Conservation (phyloP, 1,140 invertebrate species). For the Choristoneura fumiferana region DNA sequence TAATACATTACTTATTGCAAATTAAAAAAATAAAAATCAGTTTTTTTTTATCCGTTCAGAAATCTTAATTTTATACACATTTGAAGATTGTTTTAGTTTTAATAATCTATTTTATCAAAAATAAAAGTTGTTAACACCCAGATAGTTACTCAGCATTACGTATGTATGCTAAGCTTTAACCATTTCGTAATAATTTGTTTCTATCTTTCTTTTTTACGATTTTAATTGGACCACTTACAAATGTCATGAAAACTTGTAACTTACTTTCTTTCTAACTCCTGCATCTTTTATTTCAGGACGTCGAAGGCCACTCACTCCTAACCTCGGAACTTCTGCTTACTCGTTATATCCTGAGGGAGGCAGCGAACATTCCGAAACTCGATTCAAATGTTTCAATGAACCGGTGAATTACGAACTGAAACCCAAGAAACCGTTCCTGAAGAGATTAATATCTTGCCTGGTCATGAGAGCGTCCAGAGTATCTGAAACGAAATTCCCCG, state of each 20-base stretch:
- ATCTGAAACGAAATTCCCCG: constrained; percentile 34
- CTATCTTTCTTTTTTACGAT: too few relatives aligned
- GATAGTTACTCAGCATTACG: too few relatives aligned
- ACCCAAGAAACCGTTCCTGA: constrained; percentile 49
- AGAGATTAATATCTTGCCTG: constrained; percentile 54
- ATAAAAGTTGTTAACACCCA: too few relatives aligned
- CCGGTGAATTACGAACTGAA: constrained; percentile 29
- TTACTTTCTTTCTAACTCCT: not conserved
- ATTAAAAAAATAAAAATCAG: too few relatives aligned
- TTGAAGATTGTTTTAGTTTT: too few relatives aligned
- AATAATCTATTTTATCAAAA: too few relatives aligned
- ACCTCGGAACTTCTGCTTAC: constrained; percentile 53
- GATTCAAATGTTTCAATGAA: constrained; percentile 27
- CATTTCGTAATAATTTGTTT: not conserved
- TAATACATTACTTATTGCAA: too few relatives aligned
- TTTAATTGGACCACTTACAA: too few relatives aligned
- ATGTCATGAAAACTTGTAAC: too few relatives aligned
- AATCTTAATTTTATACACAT: too few relatives aligned
- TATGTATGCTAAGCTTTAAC: too few relatives aligned
- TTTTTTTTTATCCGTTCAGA: too few relatives aligned
- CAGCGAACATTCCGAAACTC: constrained; percentile 3
- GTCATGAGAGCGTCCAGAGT: constrained; percentile 42
- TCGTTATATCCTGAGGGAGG: constrained; percentile 38
- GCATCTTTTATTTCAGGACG: constrained; percentile 32
- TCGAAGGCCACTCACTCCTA: constrained; percentile 50